Evolutionary conservation across 2,113 vertebrate species (phyloP).

Genomic region (Zingel zingel): DNA sequence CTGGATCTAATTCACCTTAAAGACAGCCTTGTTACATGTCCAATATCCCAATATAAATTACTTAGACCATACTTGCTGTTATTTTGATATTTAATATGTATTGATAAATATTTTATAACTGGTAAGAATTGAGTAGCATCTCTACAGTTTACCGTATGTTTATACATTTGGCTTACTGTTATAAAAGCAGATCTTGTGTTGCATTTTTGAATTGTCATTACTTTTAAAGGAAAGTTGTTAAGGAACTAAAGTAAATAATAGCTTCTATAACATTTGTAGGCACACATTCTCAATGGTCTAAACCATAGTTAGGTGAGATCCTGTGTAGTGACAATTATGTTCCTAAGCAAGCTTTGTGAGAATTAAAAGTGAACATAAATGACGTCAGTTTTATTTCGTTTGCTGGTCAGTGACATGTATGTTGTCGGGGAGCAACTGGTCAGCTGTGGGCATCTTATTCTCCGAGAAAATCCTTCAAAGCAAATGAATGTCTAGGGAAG

Average conservation of each 20-base stretch:
- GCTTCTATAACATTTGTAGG: not conserved
- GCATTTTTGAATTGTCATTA: not conserved
- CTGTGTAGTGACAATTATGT: not conserved
- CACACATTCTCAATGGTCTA: not conserved
- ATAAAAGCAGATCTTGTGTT: not conserved
- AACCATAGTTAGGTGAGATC: not conserved
- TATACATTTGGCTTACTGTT: not conserved
- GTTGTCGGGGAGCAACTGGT: constrained; percentile 1
- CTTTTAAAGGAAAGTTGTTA: not conserved
- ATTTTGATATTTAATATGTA: constrained; percentile 9
- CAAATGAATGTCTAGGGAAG: constrained; percentile 28
- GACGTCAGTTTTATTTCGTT: constrained; percentile 3
- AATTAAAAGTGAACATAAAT: constrained; percentile 14
- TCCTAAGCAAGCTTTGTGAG: not conserved
- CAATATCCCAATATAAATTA: not conserved
- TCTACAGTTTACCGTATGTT: not conserved
- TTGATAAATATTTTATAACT: constrained; percentile 9
- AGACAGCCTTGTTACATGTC: not conserved
- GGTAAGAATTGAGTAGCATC: not conserved
- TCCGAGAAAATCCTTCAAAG: constrained; percentile 33
- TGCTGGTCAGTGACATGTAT: not conserved
- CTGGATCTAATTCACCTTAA: constrained; percentile 6
- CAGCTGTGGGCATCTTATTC: not conserved
- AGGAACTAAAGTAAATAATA: not conserved
- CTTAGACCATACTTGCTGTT: not conserved